These are phyloP conservation scores for Ips typographus DNA, from an alignment of 1,140 invertebrate species.

Conservation along the genomic window DNA sequence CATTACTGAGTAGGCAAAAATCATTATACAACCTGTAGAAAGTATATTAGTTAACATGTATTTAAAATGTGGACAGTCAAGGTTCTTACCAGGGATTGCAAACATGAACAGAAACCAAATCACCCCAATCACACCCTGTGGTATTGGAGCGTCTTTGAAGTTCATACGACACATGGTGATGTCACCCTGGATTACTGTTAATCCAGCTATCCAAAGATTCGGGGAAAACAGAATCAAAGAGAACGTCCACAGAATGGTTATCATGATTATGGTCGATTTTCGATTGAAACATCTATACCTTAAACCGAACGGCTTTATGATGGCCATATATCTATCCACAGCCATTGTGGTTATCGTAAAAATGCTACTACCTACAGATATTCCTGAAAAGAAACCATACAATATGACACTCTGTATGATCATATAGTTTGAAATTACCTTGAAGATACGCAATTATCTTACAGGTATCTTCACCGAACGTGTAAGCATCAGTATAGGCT, in stretches of 20 bases:
- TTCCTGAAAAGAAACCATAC: constrained; percentile 56
- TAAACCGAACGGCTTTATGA: constrained; percentile 67
- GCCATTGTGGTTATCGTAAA: constrained; percentile 80
- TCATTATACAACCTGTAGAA: constrained; percentile 64
- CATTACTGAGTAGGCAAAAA: constrained; percentile 71
- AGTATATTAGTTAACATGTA: constrained; percentile 33
- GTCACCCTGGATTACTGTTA: constrained; percentile 14
- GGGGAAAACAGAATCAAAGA: constrained; percentile 68
- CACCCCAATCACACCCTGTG: constrained; percentile 61
- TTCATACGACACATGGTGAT: constrained; percentile 59
- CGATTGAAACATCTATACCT: constrained; percentile 64
- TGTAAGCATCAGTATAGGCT: constrained; percentile 68
- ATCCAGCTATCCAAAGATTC: constrained; percentile 32
- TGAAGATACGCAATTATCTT: constrained; percentile 72
- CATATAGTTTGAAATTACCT: constrained; percentile 56
- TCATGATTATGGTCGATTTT: constrained; percentile 64
- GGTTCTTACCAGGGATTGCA: constrained; percentile 63
- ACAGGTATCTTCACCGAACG: constrained; percentile 70
- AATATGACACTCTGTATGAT: not conserved
- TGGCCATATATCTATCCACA: constrained; percentile 73
- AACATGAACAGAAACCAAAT: constrained; percentile 73
- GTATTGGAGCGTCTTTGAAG: constrained; percentile 49
- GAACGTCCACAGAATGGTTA: constrained; percentile 65
- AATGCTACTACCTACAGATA: constrained; percentile 73
- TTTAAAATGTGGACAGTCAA: not conserved